Conservation (phyloP, 37 sponge, comb jelly and placozoan species). For the Tethya wilhelma region DNA sequence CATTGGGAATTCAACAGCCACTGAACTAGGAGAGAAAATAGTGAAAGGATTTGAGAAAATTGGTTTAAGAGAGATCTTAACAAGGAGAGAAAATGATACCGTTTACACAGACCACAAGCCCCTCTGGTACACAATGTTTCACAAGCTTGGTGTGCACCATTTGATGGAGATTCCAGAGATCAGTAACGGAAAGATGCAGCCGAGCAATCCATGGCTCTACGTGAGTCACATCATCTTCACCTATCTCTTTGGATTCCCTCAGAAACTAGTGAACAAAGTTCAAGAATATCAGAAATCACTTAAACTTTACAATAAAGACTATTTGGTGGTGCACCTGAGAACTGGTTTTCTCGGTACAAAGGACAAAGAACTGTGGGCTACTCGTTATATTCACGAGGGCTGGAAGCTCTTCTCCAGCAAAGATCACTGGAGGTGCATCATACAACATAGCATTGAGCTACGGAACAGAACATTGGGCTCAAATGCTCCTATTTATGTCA, state of each 20-base stretch:
- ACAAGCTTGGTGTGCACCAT: background rate
- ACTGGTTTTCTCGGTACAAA: constrained; percentile 40
- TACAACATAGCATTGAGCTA: constrained; percentile 10
- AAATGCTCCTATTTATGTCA: background rate
- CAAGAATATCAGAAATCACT: background rate
- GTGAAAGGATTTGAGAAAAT: background rate
- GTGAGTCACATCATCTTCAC: constrained; percentile 3
- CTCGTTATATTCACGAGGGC: background rate
- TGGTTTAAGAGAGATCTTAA: constrained; percentile 9
- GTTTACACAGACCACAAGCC: background rate
- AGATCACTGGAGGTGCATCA: background rate
- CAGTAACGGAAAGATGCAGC: background rate
- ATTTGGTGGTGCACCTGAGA: constrained; percentile 28
- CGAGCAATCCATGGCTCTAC: background rate
- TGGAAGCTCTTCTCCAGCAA: background rate
- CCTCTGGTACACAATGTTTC: background rate
- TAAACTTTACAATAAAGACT: background rate
- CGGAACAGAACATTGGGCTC: background rate
- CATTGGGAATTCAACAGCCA: background rate
- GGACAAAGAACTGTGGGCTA: background rate
- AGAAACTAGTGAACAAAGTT: background rate
- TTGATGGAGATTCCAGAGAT: constrained; percentile 13
- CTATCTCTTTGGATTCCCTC: constrained; percentile 9
- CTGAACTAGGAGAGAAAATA: background rate
- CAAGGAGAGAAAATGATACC: background rate